phyloP scores from a whole-genome alignment of 2,888 invertebrate genomes.

The Orchestes rusci region DNA sequence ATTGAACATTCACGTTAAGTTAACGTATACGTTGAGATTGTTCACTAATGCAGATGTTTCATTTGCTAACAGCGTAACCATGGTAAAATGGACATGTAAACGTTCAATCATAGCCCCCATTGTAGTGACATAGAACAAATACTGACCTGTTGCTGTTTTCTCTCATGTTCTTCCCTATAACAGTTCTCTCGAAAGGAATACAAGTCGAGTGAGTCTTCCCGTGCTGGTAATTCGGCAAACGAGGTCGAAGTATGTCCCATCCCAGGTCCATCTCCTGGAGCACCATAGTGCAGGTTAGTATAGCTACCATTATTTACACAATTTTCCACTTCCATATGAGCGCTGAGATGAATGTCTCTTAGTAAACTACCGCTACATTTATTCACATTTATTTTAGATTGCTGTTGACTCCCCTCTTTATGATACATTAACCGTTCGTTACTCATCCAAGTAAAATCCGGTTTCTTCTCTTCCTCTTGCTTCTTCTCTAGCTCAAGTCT shows the following conservation, averaged over 20 bases:
- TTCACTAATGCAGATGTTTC: too few species aligned
- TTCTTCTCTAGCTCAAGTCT: constrained; percentile 83
- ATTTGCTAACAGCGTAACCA: too few species aligned
- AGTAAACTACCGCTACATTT: constrained; percentile 43
- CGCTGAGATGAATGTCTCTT: constrained; percentile 49
- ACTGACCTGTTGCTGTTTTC: too few species aligned
- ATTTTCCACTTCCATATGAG: constrained; percentile 55
- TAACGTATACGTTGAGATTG: too few species aligned
- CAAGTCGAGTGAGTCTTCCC: constrained; percentile 54
- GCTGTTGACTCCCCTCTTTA: constrained; percentile 17
- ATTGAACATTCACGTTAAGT: too few species aligned
- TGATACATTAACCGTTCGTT: constrained; percentile 41
- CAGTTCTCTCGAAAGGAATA: constrained; percentile 56
- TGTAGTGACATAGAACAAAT: too few species aligned
- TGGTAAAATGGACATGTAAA: too few species aligned
- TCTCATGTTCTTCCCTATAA: constrained; percentile 48
- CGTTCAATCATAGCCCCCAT: too few species aligned
- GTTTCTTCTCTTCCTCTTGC: constrained; percentile 51
- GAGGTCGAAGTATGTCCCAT: constrained; percentile 31
- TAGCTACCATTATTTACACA: constrained; percentile 61
- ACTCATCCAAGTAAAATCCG: constrained; percentile 45
- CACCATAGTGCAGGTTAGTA: constrained; percentile 61
- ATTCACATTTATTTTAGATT: constrained; percentile 28
- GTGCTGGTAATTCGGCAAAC: constrained; percentile 42
- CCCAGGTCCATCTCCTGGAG: constrained; percentile 44